Evolutionary conservation across 2,113 vertebrate species (phyloP), one percentile per base, ranked within the genome.

Genomic region (Phyllopteryx taeniolatus): DNA sequence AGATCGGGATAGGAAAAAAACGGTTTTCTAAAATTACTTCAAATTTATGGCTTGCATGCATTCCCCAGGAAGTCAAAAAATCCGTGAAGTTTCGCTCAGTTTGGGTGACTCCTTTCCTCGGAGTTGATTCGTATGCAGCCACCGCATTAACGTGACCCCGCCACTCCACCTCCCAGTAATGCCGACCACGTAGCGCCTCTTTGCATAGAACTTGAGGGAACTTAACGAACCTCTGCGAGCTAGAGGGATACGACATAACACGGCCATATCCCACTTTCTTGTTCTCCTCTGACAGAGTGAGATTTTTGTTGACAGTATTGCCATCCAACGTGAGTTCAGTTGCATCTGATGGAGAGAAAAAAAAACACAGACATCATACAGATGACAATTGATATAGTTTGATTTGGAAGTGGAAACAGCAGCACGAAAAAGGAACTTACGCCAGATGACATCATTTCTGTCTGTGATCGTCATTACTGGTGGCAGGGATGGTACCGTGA

Each of bases 101-200:
- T 0, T 9, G 0, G 19, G 19, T 20, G 3, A 3, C 8, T 20
- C n/a, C 53, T 8, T n/a, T 33, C 27, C 3, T 15, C 4, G 1
- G 57, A 15, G 57, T 15, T 15, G 27, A 27, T 1, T 4, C 0
- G 27, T 15, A 60, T 2, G 57, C 57, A 0, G 22, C 27, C 11
- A 2, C 57, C 27, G 15, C 12, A 33, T 12, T 4, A 27, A 0
- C 83, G 66, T 11, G 33, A 64, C 46, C 76, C 69, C 0, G 15
- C 31, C 44, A 68, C 4, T 91, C 83, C 0, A 82, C 20, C 80
- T 90, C 88, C 67, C 80, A 86, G 82, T 89, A 91, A 44, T 68
- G 83, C 31, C 79, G 72, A 3, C 2, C 74, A 1, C 15, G 4
- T 4, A 90, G 22, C 39, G 31, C 33, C 74, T 88, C 75, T 2